Evolutionary conservation across 2,888 invertebrate genomes (phyloP).

Genomic region (Netelia virgata): DNA sequence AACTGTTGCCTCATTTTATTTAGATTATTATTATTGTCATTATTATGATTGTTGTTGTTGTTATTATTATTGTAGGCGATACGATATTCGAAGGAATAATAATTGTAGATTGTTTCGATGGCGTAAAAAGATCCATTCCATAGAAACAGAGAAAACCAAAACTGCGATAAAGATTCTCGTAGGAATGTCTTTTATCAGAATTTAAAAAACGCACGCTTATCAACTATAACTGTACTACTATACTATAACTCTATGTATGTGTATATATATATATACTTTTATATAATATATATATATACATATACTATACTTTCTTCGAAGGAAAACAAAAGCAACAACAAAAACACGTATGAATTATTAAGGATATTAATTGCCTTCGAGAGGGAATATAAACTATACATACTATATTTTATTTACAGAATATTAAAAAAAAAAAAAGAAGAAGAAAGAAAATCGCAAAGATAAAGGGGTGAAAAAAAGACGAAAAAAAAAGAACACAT

Average conservation of each 20-base stretch:
- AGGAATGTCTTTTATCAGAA: slow-evolving; percentile 62
- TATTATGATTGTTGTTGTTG: slow-evolving; percentile 13
- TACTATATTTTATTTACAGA: slow-evolving; percentile 70
- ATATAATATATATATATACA: slow-evolving; percentile 61
- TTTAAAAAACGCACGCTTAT: slow-evolving; percentile 63
- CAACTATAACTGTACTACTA: slow-evolving; percentile 59
- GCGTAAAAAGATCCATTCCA: slow-evolving; percentile 53
- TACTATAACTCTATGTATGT: slow-evolving; percentile 61
- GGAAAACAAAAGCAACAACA: slow-evolving; percentile 13
- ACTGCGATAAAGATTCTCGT: slow-evolving; percentile 61
- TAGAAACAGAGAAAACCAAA: slow-evolving; percentile 15
- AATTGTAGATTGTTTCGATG: slow-evolving; percentile 40
- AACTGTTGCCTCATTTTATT: slow-evolving; percentile 63
- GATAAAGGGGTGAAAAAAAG: not conserved
- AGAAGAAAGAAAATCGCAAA: not conserved
- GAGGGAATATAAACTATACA: slow-evolving; percentile 65
- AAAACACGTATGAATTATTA: slow-evolving; percentile 54
- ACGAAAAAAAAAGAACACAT: slow-evolving; percentile 13
- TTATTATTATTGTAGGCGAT: slow-evolving; percentile 43
- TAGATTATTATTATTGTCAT: slow-evolving; percentile 26
- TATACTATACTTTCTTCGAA: slow-evolving; percentile 49
- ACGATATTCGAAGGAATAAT: slow-evolving; percentile 17
- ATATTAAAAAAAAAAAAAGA: slow-evolving; percentile 51
- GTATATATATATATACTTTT: slow-evolving; percentile 62
- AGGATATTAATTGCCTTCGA: slow-evolving; percentile 68